A percentile compares a stretch with the other conserved stretches of the same genome.
Evolutionary conservation across 2,113 vertebrate genomes (phyloP).

Genomic region (Trichomycterus rosablanca): DNA sequence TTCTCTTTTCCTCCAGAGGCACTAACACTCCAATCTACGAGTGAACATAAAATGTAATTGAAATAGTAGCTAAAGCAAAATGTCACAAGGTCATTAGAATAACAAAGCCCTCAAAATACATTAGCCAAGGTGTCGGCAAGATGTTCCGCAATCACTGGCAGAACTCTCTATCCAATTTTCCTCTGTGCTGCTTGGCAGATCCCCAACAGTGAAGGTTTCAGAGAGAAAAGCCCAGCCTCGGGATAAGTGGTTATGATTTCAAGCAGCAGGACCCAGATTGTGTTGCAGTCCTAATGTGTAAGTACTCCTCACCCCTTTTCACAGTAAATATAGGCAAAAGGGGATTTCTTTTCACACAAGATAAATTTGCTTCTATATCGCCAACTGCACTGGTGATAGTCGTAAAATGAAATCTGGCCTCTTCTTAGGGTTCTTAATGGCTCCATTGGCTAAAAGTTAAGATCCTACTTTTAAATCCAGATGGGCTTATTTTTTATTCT

Average conservation of each 20-base stretch:
- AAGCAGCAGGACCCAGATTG: conserved; percentile 40
- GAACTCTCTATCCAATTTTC: conserved; percentile 32
- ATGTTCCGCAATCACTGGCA: conserved; percentile 40
- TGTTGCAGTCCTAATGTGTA: conserved; percentile 38
- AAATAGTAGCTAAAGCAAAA: conserved; percentile 39
- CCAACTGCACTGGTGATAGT: conserved; percentile 26
- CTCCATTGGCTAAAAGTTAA: too few relatives aligned
- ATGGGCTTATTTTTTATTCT: too few relatives aligned
- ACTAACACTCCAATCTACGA: conserved; percentile 17
- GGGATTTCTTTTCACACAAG: conserved; percentile 33
- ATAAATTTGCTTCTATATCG: conserved; percentile 7
- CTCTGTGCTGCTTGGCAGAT: conserved; percentile 25
- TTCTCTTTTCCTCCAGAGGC: conserved; percentile 11
- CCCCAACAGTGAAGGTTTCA: conserved; percentile 12
- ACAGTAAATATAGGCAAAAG: conserved; percentile 38
- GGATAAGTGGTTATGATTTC: conserved; percentile 42
- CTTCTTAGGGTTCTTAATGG: conserved; percentile 10
- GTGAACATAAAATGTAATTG: conserved; percentile 38
- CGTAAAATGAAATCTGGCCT: conserved; percentile 31
- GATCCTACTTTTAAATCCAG: too few relatives aligned
- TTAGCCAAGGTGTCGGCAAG: conserved; percentile 40
- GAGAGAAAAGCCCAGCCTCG: conserved; percentile 27
- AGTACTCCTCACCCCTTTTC: conserved; percentile 35
- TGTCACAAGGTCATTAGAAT: conserved; percentile 44
- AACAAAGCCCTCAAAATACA: conserved; percentile 44